Evolutionary conservation across 1,140 invertebrate genomes (phyloP).

Genomic region (Conopomorpha cramerella): DNA sequence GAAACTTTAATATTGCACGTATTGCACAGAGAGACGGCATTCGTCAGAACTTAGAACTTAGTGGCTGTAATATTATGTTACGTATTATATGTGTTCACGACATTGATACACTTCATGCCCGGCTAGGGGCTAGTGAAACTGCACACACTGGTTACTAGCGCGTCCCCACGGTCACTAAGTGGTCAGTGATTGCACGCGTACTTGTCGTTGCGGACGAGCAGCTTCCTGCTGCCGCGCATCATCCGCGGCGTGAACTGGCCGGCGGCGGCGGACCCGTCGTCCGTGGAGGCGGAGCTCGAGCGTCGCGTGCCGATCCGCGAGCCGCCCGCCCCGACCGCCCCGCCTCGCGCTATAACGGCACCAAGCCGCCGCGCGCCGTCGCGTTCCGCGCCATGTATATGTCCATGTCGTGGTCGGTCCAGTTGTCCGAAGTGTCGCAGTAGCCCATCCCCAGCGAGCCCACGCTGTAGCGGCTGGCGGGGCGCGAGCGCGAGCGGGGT

Average conservation of each 20-base stretch:
- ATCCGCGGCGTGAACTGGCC: constrained; percentile 13
- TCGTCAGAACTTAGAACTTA: too few relatives aligned
- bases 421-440: constrained; percentile 87
- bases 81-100: too few relatives aligned
- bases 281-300: constrained; percentile 20
- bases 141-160: too few relatives aligned
- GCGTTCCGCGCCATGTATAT: constrained; percentile 92
- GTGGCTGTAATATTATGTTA: too few relatives aligned
- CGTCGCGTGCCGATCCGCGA: constrained; percentile 13
- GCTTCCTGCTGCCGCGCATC: constrained; percentile 1
- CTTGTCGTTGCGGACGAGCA: too few relatives aligned
- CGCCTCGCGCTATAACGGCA: constrained; percentile 71
- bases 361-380: constrained; percentile 80
- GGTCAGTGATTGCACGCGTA: too few relatives aligned
- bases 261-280: constrained; percentile 7
- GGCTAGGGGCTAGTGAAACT: too few relatives aligned
- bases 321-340: constrained; percentile 10
- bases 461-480: constrained; percentile 57
- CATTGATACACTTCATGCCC: too few relatives aligned
- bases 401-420: constrained; percentile 95
- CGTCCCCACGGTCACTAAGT: too few relatives aligned
- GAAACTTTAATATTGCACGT: too few relatives aligned
- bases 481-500: constrained; percentile 66
- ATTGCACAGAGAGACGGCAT: too few relatives aligned
- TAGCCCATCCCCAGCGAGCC: constrained; percentile 81